Percentiles rank a stretch among this genome's conserved stretches.
These are phyloP conservation scores for Nasonia giraulti DNA, from an alignment of 1,140 invertebrate genomes.

Conservation along the genomic window DNA sequence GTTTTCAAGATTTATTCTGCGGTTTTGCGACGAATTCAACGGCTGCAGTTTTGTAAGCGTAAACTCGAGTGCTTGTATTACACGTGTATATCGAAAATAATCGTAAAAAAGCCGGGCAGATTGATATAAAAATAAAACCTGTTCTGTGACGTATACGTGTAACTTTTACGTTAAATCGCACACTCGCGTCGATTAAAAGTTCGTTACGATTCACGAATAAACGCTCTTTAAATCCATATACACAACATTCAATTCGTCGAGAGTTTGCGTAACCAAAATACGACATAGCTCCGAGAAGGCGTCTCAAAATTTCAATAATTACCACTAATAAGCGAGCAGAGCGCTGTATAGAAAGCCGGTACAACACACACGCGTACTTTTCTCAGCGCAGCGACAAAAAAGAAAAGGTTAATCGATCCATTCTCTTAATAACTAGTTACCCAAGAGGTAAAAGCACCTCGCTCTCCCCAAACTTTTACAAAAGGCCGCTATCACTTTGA, in stretches of 20 bases:
- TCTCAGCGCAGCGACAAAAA: background rate
- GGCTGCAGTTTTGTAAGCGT: no score
- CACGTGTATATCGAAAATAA: background rate
- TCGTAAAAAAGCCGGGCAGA: background rate
- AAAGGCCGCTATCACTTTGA: constrained; percentile 7
- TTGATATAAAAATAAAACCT: background rate
- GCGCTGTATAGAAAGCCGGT: constrained; percentile 14
- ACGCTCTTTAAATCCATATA: background rate
- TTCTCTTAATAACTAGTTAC: constrained; percentile 36
- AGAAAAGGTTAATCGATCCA: constrained; percentile 32
- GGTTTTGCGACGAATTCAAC: no score
- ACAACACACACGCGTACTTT: background rate
- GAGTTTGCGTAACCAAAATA: background rate
- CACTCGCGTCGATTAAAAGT: background rate
- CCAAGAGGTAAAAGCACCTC: background rate
- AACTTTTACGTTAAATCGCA: no score
- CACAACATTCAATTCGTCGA: background rate
- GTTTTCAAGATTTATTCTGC: no score
- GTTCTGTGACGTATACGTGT: background rate
- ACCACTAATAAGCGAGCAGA: constrained; percentile 14
- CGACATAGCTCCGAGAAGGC: background rate
- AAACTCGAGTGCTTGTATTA: background rate
- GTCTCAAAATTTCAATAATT: constrained; percentile 17
- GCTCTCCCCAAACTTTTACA: constrained; percentile 5
- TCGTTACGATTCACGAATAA: background rate